Base-by-base conservation (phyloP, 2,888 invertebrate genomes). In the Drosophila affinis region DNA sequence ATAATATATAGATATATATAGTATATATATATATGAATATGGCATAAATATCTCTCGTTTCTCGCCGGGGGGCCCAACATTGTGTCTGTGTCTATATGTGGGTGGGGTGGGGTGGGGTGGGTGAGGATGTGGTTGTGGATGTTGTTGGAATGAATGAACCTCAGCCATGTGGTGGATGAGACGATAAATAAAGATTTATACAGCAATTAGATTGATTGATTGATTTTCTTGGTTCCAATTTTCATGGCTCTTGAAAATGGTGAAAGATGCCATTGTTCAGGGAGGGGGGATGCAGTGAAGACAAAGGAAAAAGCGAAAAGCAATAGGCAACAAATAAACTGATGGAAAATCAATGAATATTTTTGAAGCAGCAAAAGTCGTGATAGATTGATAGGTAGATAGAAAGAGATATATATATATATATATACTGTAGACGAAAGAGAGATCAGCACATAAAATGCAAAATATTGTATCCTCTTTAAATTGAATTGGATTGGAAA, bases 21-120 rank as follows among this genome's bases (percentile, higher is more conserved):
- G 24, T 69, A 72, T 82, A 75, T 69, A 77, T 78, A 73, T 77
- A 77, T 72, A 72, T 82, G 79, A 71, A 77, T 78, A 73, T 79
- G 74, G 74, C 64, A 72, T 72, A 72, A 72, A 82, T 80, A 79
- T 85, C 71, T 64, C 71, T 64, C 63, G 53, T 62, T 70, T 67
- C 52, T 57, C 75, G 12, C 44, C 27, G 24, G 24, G 24, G 52
- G 47, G 48, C 74, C 67, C 67, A 72, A 54, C 71, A 67, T n/a
- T n/a, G 54, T 57, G 55, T 76, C 72, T 57, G 55, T 76, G 76
- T 76, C 56, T 39, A 18, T 51, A 45, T 72, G 76, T 69, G 54
- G 70, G 75, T 56, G 59, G 48, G 48, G 24, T 24, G 5, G 54
- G 70, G 75, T 56, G 59, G 45, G 48, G 75, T 69, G 54, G 70